phyloP scores from a whole-genome alignment of 2,113 vertebrate species.

The Phylloscopus trochilus region DNA sequence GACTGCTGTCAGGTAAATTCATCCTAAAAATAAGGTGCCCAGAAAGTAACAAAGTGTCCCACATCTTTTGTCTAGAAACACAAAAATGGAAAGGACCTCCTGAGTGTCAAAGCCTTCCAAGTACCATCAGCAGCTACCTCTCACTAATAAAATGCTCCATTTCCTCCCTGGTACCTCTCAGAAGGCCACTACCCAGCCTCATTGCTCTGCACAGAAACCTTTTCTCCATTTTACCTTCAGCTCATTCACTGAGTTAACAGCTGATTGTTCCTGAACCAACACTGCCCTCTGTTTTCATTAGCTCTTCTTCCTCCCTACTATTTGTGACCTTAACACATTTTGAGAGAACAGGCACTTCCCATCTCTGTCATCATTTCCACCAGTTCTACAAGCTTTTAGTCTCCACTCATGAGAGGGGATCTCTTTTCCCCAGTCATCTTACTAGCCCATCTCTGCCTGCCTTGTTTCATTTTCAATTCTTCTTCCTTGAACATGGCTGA shows the following conservation, averaged over 20 bases:
- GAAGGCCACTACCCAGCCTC: background rate
- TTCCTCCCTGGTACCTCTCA: background rate
- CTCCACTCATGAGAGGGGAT: background rate
- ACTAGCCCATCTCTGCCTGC: background rate
- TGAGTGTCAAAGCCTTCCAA: background rate
- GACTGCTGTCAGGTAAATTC: background rate
- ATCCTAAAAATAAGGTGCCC: background rate
- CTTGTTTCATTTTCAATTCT: conserved; percentile 6
- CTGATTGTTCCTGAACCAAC: background rate
- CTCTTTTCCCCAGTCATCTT: background rate
- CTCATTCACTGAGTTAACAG: background rate
- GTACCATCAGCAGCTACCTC: background rate
- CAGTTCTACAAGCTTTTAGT: conserved; percentile 4
- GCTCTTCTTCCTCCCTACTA: background rate
- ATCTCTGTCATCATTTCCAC: background rate
- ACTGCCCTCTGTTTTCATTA: conserved; percentile 9
- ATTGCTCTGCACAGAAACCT: background rate
- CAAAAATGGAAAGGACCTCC: background rate
- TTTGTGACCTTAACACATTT: background rate
- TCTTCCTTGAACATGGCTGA: conserved; percentile 16
- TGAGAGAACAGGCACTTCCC: background rate
- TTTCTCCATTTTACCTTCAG: background rate
- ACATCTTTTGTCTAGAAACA: background rate
- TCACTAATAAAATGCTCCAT: background rate
- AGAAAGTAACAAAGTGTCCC: background rate